These are phyloP conservation scores for Charina bottae DNA, from an alignment of 2,113 vertebrate species.

Conservation along the genomic window DNA sequence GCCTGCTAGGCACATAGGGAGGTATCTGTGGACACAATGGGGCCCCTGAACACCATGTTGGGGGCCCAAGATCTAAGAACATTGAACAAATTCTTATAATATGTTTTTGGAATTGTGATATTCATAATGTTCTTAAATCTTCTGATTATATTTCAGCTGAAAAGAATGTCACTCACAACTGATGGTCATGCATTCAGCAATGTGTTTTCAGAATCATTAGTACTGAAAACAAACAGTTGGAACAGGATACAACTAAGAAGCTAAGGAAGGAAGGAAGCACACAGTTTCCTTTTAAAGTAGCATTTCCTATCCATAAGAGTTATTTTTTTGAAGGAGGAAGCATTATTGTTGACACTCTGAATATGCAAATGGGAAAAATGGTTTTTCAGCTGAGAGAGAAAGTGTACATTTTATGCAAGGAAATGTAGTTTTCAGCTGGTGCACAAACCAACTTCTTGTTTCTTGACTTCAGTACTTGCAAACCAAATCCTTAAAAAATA, in stretches of 20 bases:
- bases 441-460: not conserved
- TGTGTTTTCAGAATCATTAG: not conserved
- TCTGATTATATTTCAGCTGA: not conserved
- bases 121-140: not conserved
- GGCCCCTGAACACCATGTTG: not conserved
- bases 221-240: not conserved
- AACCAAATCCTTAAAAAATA: conserved; percentile 30
- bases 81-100: not conserved
- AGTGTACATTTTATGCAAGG: not conserved
- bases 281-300: not conserved
- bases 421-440: conserved; percentile 26
- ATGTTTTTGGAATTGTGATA: not conserved
- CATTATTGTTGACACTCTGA: conserved; percentile 15
- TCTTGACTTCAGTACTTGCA: conserved; percentile 13
- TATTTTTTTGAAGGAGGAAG: not conserved
- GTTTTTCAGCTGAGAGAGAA: conserved; percentile 22
- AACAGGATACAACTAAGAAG: not conserved
- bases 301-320: not conserved
- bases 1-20: not conserved
- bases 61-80: too few relatives aligned
- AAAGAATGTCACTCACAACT: not conserved
- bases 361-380: conserved; percentile 7
- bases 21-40: not conserved
- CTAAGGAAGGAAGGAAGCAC: conserved; percentile 3
- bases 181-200: not conserved